Percentiles rank a stretch among this genome's conserved stretches.
Conservation (phyloP, 2,797 vertebrate species). For the Malurus leucopterus region DNA sequence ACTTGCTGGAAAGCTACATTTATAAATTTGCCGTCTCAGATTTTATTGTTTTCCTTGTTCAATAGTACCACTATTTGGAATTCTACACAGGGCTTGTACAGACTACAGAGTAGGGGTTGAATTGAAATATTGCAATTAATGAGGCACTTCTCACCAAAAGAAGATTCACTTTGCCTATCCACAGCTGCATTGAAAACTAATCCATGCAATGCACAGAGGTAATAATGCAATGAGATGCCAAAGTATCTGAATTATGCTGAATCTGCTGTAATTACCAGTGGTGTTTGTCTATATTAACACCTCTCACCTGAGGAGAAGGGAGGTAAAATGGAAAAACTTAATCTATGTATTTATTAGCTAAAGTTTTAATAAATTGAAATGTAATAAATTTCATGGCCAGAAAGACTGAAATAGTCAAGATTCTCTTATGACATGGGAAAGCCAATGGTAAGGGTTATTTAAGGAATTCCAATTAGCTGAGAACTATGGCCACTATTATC, state of each 20-base stretch:
- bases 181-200: not conserved
- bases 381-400: conserved; percentile 15
- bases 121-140: not conserved
- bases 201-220: not conserved
- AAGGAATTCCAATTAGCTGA: not conserved
- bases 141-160: not conserved
- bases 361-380: not conserved
- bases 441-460: not conserved
- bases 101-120: not conserved
- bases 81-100: not conserved
- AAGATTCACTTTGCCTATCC: not conserved
- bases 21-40: not conserved
- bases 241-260: not conserved
- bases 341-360: not conserved
- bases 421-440: not conserved
- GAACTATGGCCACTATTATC: not conserved
- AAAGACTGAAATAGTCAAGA: not conserved
- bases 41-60: not conserved
- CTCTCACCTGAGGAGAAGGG: not conserved
- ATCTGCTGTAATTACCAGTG: not conserved
- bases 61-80: not conserved
- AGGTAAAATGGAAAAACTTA: not conserved
- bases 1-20: not conserved
- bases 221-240: not conserved
- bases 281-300: not conserved